phyloP scores from a whole-genome alignment of 2,113 vertebrate genomes.

The Chitala chitala region DNA sequence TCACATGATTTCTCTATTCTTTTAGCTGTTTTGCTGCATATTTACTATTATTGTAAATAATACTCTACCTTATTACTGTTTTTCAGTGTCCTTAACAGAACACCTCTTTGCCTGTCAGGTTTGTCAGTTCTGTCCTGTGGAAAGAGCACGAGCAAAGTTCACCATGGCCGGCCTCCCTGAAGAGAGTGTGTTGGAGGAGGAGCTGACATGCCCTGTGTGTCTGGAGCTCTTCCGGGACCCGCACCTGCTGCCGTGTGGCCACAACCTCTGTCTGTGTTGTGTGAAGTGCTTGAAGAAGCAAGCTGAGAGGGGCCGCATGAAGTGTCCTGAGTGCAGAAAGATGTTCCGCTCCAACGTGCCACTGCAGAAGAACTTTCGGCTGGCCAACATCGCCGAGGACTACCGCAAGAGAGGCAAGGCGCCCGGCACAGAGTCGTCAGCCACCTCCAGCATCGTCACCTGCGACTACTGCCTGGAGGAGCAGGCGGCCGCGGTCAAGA shows the following conservation, averaged over 20 bases:
- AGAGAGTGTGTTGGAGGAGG: slow-evolving; percentile 53
- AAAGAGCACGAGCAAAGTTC: not conserved
- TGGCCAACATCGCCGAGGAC: slow-evolving; percentile 59
- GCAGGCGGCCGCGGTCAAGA: slow-evolving; percentile 49
- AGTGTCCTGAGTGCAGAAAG: slow-evolving; percentile 64
- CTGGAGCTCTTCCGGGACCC: slow-evolving; percentile 62
- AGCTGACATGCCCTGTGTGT: slow-evolving; percentile 65
- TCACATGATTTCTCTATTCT: not conserved
- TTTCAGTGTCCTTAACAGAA: not conserved
- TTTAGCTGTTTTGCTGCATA: not conserved
- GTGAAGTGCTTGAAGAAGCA: slow-evolving; percentile 48
- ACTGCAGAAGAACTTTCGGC: slow-evolving; percentile 64
- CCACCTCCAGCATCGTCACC: slow-evolving; percentile 17
- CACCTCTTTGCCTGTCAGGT: not conserved
- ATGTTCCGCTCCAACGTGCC: slow-evolving; percentile 33
- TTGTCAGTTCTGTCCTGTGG: not conserved
- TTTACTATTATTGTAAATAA: not conserved
- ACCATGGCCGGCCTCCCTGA: slow-evolving; percentile 27
- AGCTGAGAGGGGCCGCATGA: slow-evolving; percentile 42
- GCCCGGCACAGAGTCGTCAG: not conserved
- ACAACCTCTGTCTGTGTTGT: slow-evolving; percentile 65
- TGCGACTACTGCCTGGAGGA: slow-evolving; percentile 56
- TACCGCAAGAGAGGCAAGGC: slow-evolving; percentile 38
- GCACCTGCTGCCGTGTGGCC: slow-evolving; percentile 57
- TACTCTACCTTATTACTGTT: not conserved